These are phyloP conservation scores for Sicus ferrugineus DNA, from an alignment of 2,888 invertebrate species.

Conservation along the genomic window DNA sequence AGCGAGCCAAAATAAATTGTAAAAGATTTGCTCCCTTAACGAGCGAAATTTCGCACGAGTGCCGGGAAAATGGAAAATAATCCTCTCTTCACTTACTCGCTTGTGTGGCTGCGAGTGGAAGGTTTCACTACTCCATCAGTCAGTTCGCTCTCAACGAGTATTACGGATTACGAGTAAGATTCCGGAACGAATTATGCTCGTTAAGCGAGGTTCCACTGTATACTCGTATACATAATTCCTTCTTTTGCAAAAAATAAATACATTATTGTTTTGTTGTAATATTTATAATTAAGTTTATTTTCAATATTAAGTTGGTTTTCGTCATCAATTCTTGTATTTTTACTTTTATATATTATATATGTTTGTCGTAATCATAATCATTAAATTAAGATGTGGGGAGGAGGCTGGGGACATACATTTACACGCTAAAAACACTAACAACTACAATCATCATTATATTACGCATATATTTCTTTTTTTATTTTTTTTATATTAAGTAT, in stretches of 20 bases:
- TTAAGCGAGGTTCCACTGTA: too few species aligned
- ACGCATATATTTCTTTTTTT: conserved; percentile 45
- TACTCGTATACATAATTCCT: too few species aligned
- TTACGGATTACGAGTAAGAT: too few species aligned
- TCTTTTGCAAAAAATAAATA: not conserved
- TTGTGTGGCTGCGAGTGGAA: too few species aligned
- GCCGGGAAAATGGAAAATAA: too few species aligned
- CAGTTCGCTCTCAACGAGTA: too few species aligned
- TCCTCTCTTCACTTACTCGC: too few species aligned
- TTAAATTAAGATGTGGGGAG: conserved; percentile 51
- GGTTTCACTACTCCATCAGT: too few species aligned
- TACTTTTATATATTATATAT: conserved; percentile 30
- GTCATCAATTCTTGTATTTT: conserved; percentile 28
- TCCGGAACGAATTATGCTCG: too few species aligned
- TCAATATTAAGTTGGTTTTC: conserved; percentile 42
- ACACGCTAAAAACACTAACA: conserved; percentile 58
- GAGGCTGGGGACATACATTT: conserved; percentile 55
- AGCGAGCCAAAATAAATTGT: too few species aligned
- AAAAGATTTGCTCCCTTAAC: too few species aligned
- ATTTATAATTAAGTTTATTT: conserved; percentile 45
- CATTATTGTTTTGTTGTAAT: conserved; percentile 37
- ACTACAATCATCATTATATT: conserved; percentile 49
- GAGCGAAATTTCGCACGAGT: too few species aligned
- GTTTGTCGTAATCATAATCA: conserved; percentile 50
- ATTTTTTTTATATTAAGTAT: conserved; percentile 34